Evolutionary conservation across 1,140 invertebrate species (phyloP).

Genomic region (Ceratosolen solmsi): DNA sequence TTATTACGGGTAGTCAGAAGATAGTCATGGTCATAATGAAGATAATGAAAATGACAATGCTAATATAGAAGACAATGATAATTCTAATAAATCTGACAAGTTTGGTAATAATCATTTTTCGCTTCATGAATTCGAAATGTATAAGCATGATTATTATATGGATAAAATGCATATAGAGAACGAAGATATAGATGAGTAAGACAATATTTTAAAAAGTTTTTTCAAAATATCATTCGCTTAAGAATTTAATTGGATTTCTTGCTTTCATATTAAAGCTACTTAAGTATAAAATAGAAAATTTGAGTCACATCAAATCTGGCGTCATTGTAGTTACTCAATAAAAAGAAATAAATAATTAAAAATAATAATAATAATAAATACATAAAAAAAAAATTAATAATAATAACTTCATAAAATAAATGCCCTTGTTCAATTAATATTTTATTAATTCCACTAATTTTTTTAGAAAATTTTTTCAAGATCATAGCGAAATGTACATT

Average conservation of each 20-base stretch:
- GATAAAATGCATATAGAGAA: slow-evolving; percentile 92
- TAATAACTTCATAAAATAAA: no score
- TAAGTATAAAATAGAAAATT: background rate
- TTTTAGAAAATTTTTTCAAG: slow-evolving; percentile 81
- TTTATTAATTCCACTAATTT: no score
- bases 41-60: slow-evolving; percentile 44
- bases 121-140: slow-evolving; percentile 84
- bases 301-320: background rate
- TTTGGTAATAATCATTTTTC: slow-evolving; percentile 71
- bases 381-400: no score
- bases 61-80: background rate
- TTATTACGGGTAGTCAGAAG: slow-evolving; percentile 58
- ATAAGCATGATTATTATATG: slow-evolving; percentile 94
- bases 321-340: no score
- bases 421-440: background rate
- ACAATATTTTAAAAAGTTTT: no score
- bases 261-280: background rate
- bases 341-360: no score
- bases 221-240: background rate
- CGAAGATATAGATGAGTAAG: slow-evolving; percentile 80
- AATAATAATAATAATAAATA: no score
- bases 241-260: background rate
- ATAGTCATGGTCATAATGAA: slow-evolving; percentile 71
- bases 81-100: slow-evolving; percentile 38
- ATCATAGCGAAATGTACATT: slow-evolving; percentile 92